Conservation (phyloP, 2,797 vertebrate genomes). For the Enteromius fasciolatus region DNA sequence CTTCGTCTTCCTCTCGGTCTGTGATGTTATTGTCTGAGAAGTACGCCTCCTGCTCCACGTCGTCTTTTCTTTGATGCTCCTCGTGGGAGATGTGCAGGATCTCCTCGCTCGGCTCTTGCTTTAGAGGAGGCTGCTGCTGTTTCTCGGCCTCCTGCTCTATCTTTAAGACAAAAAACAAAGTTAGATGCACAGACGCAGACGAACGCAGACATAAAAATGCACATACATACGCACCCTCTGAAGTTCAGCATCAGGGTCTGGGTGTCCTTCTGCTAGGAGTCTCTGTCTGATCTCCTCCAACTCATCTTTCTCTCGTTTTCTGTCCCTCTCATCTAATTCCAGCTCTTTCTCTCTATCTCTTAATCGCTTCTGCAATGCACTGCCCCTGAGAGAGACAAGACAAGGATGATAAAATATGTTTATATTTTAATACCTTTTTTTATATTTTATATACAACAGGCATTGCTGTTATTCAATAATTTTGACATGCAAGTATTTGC, state of each 20-base stretch:
- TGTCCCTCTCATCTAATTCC: slow-evolving; percentile 95
- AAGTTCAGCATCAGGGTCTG: slow-evolving; percentile 96
- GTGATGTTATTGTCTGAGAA: slow-evolving; percentile 80
- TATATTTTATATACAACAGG: not conserved
- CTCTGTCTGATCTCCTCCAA: slow-evolving; percentile 96
- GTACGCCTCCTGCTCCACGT: not conserved
- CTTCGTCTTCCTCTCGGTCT: slow-evolving; percentile 64
- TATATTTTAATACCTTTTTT: not conserved
- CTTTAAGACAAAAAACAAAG: slow-evolving; percentile 71
- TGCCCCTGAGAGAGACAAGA: slow-evolving; percentile 82
- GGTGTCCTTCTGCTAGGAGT: slow-evolving; percentile 96
- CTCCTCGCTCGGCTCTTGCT: slow-evolving; percentile 88
- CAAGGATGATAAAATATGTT: too few relatives aligned
- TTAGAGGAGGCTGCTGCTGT: slow-evolving; percentile 87
- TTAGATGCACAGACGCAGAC: not conserved
- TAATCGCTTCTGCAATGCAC: slow-evolving; percentile 96
- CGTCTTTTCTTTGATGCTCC: slow-evolving; percentile 74
- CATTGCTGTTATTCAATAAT: not conserved
- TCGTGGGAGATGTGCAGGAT: slow-evolving; percentile 85
- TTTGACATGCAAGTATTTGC: not conserved
- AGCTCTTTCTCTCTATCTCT: slow-evolving; percentile 97
- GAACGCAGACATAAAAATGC: not conserved
- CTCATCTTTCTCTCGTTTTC: slow-evolving; percentile 98
- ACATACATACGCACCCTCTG: slow-evolving; percentile 84
- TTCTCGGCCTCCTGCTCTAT: slow-evolving; percentile 97